A percentile compares a stretch with the other conserved stretches of the same genome.
phyloP scores from a whole-genome alignment of 2,888 invertebrate species.

The Papilio demoleus region DNA sequence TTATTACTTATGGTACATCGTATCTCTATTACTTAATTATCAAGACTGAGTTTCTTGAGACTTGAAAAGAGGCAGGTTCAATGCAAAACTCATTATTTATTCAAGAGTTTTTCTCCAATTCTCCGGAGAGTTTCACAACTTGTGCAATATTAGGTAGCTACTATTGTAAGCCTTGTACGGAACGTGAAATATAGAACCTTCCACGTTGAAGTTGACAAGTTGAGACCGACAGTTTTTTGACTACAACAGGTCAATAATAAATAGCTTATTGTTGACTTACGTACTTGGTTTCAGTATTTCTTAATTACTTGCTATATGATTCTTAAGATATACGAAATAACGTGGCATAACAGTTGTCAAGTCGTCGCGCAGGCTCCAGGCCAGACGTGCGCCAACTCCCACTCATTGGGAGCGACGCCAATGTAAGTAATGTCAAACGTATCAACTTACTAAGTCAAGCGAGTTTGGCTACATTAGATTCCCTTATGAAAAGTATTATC shows the following conservation, averaged over 20 bases:
- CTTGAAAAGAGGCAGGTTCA: neutral
- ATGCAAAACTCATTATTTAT: conserved; percentile 1
- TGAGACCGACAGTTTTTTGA: neutral
- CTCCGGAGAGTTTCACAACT: neutral
- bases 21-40: neutral
- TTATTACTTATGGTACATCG: too few relatives aligned
- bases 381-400: conserved; percentile 14
- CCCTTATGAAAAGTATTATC: neutral
- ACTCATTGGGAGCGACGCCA: neutral
- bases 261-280: too few relatives aligned
- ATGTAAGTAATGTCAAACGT: conserved; percentile 25
- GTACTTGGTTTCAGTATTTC: neutral
- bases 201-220: neutral
- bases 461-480: neutral
- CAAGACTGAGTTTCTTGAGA: neutral
- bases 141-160: neutral
- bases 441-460: conserved; percentile 22
- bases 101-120: neutral
- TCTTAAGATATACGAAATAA: neutral
- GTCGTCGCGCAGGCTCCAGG: neutral
- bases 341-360: neutral
- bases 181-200: neutral
- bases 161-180: neutral
- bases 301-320: neutral
- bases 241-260: neutral